phyloP scores from a whole-genome alignment of 2,113 vertebrate species.

The Ahaetulla prasina region DNA sequence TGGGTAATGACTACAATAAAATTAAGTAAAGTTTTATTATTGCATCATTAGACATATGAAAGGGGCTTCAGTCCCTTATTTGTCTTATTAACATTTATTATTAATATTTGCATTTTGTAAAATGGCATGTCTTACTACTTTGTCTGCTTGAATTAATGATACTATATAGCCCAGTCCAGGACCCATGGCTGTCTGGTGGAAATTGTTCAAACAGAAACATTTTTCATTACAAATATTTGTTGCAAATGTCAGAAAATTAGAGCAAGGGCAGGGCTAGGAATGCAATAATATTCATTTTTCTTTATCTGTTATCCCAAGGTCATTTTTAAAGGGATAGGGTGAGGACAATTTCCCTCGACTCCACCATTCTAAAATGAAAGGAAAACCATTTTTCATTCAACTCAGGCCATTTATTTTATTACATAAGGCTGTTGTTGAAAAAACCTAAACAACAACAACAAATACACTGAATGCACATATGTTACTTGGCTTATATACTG shows the following conservation, averaged over 20 bases:
- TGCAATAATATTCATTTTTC: neutral
- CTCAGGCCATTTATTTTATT: neutral
- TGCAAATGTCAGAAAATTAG: neutral
- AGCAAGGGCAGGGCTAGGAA: neutral
- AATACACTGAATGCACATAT: neutral
- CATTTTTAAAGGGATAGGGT: neutral
- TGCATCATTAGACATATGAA: neutral
- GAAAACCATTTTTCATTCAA: neutral
- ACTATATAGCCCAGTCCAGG: neutral
- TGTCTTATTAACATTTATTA: neutral
- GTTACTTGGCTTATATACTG: neutral
- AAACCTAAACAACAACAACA: neutral
- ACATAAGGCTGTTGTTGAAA: neutral
- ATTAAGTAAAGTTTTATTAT: neutral
- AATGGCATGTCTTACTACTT: neutral
- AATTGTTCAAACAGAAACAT: neutral
- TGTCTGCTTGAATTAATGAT: slow-evolving; percentile 12
- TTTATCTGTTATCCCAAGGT: neutral
- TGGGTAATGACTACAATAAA: neutral
- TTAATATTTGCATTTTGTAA: slow-evolving; percentile 12
- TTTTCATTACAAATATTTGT: neutral
- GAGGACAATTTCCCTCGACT: neutral
- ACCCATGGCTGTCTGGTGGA: neutral
- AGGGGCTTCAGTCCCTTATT: slow-evolving; percentile 35
- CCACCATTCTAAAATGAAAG: neutral